Percentiles rank a stretch among this genome's conserved stretches.
phyloP scores from a whole-genome alignment of 1,140 invertebrate genomes.

The Leptestheria dahalacensis region DNA sequence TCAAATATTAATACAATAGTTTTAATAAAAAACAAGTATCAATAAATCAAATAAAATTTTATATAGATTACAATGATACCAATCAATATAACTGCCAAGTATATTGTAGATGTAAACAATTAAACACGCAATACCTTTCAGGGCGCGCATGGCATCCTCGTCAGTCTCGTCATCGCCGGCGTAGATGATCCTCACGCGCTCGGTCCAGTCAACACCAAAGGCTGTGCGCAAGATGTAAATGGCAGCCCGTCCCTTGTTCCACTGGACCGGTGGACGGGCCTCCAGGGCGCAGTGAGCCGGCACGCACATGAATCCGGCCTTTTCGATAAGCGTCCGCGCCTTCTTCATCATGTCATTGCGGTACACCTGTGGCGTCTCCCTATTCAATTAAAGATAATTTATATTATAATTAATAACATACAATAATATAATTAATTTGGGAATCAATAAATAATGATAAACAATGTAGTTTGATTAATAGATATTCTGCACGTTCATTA shows the following conservation, averaged over 20 bases:
- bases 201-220: constrained; percentile 80
- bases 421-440: not conserved
- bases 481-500: no score
- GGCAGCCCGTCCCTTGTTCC: constrained; percentile 79
- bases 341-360: constrained; percentile 45
- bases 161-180: constrained; percentile 79
- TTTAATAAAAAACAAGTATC: not conserved
- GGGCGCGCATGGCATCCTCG: constrained; percentile 78
- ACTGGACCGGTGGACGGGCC: constrained; percentile 71
- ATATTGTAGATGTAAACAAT: not conserved
- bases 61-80: not conserved
- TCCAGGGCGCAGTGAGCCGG: constrained; percentile 69
- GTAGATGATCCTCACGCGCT: constrained; percentile 76
- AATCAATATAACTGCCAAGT: no score
- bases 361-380: constrained; percentile 15
- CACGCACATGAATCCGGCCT: constrained; percentile 54
- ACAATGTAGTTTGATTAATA: no score
- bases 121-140: constrained; percentile 25
- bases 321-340: constrained; percentile 52
- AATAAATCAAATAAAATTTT: not conserved
- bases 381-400: not conserved
- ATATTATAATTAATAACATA: not conserved
- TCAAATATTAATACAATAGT: no score
- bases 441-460: not conserved
- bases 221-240: constrained; percentile 77